Evolutionary conservation across 2,888 invertebrate species (phyloP), one percentile per base, ranked within the genome.

Genomic region (Macrosoma leucophasiata): DNA sequence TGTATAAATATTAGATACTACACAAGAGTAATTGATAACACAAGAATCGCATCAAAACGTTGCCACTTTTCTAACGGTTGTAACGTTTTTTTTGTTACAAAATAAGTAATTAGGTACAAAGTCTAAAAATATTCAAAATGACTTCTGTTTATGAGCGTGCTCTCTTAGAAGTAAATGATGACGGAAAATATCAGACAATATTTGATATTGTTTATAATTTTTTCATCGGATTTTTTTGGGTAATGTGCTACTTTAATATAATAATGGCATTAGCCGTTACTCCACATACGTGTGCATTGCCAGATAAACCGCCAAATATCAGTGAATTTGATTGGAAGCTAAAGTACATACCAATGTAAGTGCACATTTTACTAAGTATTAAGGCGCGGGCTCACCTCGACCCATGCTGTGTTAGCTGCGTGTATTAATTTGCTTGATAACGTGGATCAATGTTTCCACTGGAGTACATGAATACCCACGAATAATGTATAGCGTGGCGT

Each of bases 121-220:
- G n/a, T n/a, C n/a, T n/a, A n/a, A n/a, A n/a, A n/a, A n/a, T 22
- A 11, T 17, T 13, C 5, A 40, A 34, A 22, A 74, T 73, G 72
- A 55, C 62, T 38, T 56, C 62, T 17, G 40, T 56, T 11, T 74
- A 68, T 39, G 66, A 70, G 27, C 61, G 60, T 21, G 69, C 65
- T 21, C 55, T 75, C 8, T 19, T 19, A 34, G 63, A 71, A 55
- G 52, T 85, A 28, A 75, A 77, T 14, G 50, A 66, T 23, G 67
- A 69, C 50, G 82, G 84, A 23, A 60, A 46, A 36, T 86, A 72
- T 55, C 86, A 86, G 59, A 66, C 53, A 35, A 57, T 56, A 33
- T 79, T 72, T 50, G 77, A 78, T 50, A 29, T 72, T n/a, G 43
- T 77, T 17, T 71, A 81, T 46, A 77, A 79, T 41, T 55, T 74